Percentiles rank a stretch among this genome's conserved stretches.
phyloP scores from a whole-genome alignment of 2,888 invertebrate genomes.

The Drosophila fungiperda region DNA sequence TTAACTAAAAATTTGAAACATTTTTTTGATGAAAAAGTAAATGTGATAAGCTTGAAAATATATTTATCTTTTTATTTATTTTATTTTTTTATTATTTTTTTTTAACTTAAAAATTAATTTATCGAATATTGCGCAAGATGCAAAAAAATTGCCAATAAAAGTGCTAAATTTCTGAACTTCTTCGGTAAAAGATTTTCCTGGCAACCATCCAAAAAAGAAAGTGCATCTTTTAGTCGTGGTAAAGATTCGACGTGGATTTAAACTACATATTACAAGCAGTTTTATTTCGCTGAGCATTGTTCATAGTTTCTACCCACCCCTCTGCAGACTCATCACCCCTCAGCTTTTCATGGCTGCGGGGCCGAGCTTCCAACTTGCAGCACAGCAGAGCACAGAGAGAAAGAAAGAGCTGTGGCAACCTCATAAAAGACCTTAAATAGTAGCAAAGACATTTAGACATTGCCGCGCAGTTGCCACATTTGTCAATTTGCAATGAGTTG shows the following conservation, averaged over 20 bases:
- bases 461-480: constrained; percentile 61
- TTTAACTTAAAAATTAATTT: neutral
- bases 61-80: neutral
- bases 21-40: neutral
- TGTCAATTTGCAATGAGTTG: constrained; percentile 78
- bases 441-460: constrained; percentile 78
- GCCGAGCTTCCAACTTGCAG: constrained; percentile 52
- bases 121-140: too few relatives aligned
- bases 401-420: constrained; percentile 34
- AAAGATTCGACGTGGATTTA: constrained; percentile 36
- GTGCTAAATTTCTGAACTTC: neutral
- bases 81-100: neutral
- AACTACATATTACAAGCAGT: constrained; percentile 74
- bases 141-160: too few relatives aligned
- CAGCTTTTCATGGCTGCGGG: constrained; percentile 17
- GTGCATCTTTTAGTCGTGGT: constrained; percentile 24
- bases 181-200: neutral
- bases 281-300: constrained; percentile 71
- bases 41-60: neutral
- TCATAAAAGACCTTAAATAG: constrained; percentile 75
- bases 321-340: neutral
- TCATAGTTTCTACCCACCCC: constrained; percentile 62
- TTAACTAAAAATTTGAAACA: too few relatives aligned
- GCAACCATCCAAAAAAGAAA: neutral
- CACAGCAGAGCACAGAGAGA: neutral